Percentiles rank a stretch among this genome's conserved stretches.
Evolutionary conservation across 2,888 invertebrate species (phyloP).

Genomic region (Actias luna): DNA sequence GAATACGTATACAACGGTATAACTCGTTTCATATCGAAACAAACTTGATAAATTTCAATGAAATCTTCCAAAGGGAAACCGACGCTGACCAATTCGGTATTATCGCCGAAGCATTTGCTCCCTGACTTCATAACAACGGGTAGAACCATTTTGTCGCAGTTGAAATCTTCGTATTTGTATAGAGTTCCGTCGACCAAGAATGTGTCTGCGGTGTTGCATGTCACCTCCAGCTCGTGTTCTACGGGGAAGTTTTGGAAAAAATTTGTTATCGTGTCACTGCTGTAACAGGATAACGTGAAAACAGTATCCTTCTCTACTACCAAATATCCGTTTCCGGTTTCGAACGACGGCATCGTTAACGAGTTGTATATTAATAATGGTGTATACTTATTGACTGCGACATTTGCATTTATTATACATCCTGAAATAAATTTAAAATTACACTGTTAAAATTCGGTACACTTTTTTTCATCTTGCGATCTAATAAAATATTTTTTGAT

Average conservation of each 20-base stretch:
- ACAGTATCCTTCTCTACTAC: slow-evolving; percentile 18
- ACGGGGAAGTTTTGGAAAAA: slow-evolving; percentile 24
- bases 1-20: slow-evolving; percentile 28
- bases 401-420: slow-evolving; percentile 29
- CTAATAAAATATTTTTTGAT: no score
- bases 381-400: slow-evolving; percentile 15
- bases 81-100: slow-evolving; percentile 30
- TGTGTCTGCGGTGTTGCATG: slow-evolving; percentile 27
- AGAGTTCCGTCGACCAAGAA: slow-evolving; percentile 23
- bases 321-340: slow-evolving; percentile 18
- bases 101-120: slow-evolving; percentile 24
- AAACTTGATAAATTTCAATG: slow-evolving; percentile 32
- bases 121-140: slow-evolving; percentile 23
- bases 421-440: slow-evolving; percentile 25
- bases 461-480: no score
- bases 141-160: slow-evolving; percentile 24
- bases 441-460: not conserved
- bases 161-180: slow-evolving; percentile 28
- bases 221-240: slow-evolving; percentile 21
- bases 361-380: slow-evolving; percentile 27
- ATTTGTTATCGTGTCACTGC: slow-evolving; percentile 20
- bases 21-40: slow-evolving; percentile 26
- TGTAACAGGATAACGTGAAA: slow-evolving; percentile 28
- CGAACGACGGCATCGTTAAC: slow-evolving; percentile 23
- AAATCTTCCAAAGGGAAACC: slow-evolving; percentile 28